These are phyloP conservation scores for Darevskia mixta DNA, from an alignment of 2,797 vertebrate species.

Conservation along the genomic window DNA sequence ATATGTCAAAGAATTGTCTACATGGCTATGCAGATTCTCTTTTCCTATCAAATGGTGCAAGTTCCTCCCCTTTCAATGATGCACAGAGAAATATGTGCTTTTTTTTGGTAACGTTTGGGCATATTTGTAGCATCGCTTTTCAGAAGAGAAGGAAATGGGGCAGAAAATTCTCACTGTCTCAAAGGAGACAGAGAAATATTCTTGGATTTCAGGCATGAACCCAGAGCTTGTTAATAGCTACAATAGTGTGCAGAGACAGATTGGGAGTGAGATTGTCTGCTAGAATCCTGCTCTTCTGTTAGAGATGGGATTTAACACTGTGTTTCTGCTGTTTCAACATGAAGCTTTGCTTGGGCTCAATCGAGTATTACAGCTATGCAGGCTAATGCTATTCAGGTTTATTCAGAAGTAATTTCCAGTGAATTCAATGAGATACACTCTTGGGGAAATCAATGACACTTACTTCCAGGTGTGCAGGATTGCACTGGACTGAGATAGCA, in stretches of 20 bases:
- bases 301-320: not conserved
- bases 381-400: not conserved
- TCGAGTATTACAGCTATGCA: not conserved
- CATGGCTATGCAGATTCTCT: not conserved
- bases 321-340: slow-evolving; percentile 20
- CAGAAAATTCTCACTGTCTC: slow-evolving; percentile 15
- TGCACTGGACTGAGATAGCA: not conserved
- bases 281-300: not conserved
- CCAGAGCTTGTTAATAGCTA: not conserved
- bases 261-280: not conserved
- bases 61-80: not conserved
- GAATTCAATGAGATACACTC: not conserved
- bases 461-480: not conserved
- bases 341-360: not conserved
- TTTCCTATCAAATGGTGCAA: not conserved
- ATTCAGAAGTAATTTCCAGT: not conserved
- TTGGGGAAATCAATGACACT: not conserved
- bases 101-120: not conserved
- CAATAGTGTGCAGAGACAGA: not conserved
- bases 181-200: slow-evolving; percentile 29
- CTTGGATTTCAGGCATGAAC: not conserved
- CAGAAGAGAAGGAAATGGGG: slow-evolving; percentile 28
- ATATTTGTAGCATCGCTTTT: slow-evolving; percentile 28
- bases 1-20: not conserved
- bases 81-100: not conserved